Base-by-base conservation (phyloP, 2,888 invertebrate genomes). In the Ochropacha duplaris region DNA sequence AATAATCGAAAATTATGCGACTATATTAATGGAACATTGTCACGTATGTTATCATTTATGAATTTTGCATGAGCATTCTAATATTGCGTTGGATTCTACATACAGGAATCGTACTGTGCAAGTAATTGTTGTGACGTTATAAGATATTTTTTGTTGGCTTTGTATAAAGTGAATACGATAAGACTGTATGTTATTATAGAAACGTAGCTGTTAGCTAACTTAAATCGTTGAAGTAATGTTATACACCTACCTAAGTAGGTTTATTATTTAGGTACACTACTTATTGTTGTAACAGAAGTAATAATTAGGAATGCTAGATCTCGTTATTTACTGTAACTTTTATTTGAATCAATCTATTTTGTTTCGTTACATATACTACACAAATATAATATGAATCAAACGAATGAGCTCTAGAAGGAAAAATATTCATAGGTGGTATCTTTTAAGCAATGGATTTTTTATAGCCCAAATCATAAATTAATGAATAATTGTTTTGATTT, bases 231-330 rank as follows among this genome's bases (percentile, higher is more conserved):
- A 44, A 44, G 44, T 44, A 44, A n/a, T 44, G 44, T 19, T 44
- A 44, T 19, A 44, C 44, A 44, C n/a, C n/a, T n/a, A n/a, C n/a
- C n/a, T n/a, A n/a, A n/a, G n/a, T n/a, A n/a, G n/a, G n/a, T n/a
- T n/a, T n/a, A n/a, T n/a, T n/a, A n/a, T n/a, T n/a, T n/a, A 16
- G 16, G 19, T 19, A 19, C 0, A 2, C 14, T 44, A 44, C 6
- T 44, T 44, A 44, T 3, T 44, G 44, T 44, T n/a, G n/a, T n/a
- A n/a, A n/a, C n/a, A 44, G 9, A 19, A 44, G 19, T 2, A 60
- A 73, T 74, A 70, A 70, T 76, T 88, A 88, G 84, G 74, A 84
- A 82, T 82, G 87, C 87, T 90, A 92, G 92, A 91, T 92, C 92
- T 91, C 91, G 88, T 87, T 87, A 80, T 76, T 81, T 74, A 73